Conservation (phyloP, 2,113 vertebrate species). For the Platanista minor region DNA sequence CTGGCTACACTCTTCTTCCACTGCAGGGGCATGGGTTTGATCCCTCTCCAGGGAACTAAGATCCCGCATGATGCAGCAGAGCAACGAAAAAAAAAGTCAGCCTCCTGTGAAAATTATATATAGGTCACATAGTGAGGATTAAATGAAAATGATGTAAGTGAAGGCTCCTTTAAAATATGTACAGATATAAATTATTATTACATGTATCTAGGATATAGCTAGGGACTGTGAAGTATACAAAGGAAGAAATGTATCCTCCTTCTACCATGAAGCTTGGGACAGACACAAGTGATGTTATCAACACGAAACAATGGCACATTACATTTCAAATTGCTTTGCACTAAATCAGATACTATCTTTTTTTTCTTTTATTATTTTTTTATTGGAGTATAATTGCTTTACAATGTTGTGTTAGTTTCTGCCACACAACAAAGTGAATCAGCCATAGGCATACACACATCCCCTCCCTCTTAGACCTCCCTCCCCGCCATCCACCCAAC, state of each 20-base stretch:
- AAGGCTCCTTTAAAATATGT: background rate
- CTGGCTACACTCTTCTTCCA: background rate
- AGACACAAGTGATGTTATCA: background rate
- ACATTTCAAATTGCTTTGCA: conserved; percentile 5
- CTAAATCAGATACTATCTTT: background rate
- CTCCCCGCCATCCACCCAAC: no score
- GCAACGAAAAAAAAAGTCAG: background rate
- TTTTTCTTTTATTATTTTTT: no score
- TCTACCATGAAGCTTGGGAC: background rate
- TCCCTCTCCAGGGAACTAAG: background rate
- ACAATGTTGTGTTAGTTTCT: no score
- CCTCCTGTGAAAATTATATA: conserved; percentile 7
- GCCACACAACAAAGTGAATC: no score
- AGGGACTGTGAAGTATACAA: background rate
- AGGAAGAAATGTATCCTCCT: background rate
- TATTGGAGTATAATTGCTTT: no score
- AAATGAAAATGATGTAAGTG: background rate
- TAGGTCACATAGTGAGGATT: background rate
- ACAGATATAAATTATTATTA: background rate
- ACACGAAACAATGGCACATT: background rate
- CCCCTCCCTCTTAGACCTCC: no score
- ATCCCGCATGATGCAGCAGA: background rate
- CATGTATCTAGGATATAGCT: background rate
- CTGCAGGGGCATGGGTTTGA: background rate
- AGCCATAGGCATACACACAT: no score